A percentile compares a stretch with the other conserved stretches of the same genome.
phyloP scores from a whole-genome alignment of 2,113 vertebrate species.

The Syngnathus typhle region DNA sequence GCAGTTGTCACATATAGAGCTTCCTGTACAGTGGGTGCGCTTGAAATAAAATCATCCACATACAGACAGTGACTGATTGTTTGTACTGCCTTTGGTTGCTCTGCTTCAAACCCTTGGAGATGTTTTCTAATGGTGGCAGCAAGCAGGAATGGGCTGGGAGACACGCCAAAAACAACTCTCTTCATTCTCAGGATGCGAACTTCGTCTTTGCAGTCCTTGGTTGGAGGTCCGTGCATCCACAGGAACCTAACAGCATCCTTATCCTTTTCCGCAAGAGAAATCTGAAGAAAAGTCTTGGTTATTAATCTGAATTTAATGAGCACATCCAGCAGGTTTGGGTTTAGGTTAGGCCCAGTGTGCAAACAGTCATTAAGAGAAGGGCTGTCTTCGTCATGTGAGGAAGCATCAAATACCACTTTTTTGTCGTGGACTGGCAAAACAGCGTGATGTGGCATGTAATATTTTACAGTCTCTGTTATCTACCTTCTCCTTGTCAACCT shows the following conservation, averaged over 20 bases:
- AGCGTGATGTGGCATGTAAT: background rate
- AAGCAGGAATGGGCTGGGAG: conserved; percentile 12
- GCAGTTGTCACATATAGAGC: background rate
- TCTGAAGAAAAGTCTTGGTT: conserved; percentile 7
- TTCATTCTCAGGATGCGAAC: background rate
- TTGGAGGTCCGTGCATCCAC: background rate
- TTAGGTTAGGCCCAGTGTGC: background rate
- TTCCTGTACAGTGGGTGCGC: background rate
- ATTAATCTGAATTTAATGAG: conserved; percentile 10
- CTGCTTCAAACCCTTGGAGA: background rate
- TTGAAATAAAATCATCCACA: conserved; percentile 4
- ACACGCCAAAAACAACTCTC: conserved; percentile 14
- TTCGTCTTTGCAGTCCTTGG: background rate
- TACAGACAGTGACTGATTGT: background rate
- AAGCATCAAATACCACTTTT: background rate
- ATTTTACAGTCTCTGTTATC: too few species aligned
- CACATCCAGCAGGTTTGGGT: conserved; percentile 9
- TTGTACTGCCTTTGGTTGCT: too few species aligned
- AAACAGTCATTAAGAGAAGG: conserved; percentile 5
- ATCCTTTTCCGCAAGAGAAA: background rate
- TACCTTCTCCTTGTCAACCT: too few species aligned
- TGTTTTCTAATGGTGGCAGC: conserved; percentile 11
- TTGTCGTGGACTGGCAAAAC: background rate
- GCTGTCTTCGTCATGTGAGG: background rate
- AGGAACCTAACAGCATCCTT: conserved; percentile 6